Percentiles rank a stretch among this genome's conserved stretches.
Conservation (phyloP, 2,113 vertebrate genomes). For the Puffinus mauretanicus region DNA sequence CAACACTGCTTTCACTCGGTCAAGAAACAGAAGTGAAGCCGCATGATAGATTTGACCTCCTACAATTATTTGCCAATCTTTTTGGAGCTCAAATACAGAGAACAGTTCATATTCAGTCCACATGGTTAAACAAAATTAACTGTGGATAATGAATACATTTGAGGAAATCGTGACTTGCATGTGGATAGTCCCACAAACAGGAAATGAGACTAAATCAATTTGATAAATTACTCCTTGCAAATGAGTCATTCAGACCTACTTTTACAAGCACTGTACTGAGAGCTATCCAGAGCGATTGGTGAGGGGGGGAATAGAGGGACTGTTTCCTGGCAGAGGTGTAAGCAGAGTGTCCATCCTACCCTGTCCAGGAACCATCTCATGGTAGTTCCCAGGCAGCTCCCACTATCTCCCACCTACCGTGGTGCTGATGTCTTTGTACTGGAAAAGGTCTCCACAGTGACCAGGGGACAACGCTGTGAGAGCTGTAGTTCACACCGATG, state of each 20-base stretch:
- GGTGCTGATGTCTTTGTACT: background rate
- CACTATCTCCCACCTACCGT: background rate
- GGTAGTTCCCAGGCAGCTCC: background rate
- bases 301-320: background rate
- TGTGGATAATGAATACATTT: background rate
- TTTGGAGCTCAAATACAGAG: background rate
- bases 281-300: background rate
- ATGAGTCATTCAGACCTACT: background rate
- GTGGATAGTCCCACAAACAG: background rate
- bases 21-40: background rate
- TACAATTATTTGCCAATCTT: background rate
- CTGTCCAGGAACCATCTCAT: background rate
- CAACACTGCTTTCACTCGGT: background rate
- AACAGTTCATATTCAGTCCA: background rate
- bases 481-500: background rate
- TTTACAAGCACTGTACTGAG: background rate
- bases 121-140: conserved; percentile 18
- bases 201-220: conserved; percentile 36
- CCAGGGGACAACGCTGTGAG: background rate
- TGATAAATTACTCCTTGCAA: conserved; percentile 28
- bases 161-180: conserved; percentile 21
- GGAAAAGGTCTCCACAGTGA: background rate
- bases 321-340: background rate
- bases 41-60: background rate
- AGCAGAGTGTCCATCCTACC: background rate